A percentile compares a stretch with the other conserved stretches of the same genome.
phyloP scores from a whole-genome alignment of 92 coral and sea anemone species.

The Diadumene lineata region DNA sequence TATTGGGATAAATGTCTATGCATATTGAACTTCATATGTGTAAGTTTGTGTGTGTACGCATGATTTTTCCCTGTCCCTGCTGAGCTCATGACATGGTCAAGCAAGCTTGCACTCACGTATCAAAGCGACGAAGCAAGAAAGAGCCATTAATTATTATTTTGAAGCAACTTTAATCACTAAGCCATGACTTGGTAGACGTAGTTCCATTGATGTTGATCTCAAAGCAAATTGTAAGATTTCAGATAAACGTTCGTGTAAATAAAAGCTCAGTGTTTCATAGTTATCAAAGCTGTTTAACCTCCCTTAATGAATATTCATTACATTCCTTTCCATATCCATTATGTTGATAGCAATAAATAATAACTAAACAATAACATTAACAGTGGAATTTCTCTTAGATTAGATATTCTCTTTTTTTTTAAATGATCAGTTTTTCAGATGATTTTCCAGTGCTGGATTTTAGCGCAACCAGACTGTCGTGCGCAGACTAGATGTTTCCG shows the following conservation, averaged over 20 bases:
- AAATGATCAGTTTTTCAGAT: background rate
- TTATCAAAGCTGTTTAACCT: too few relatives aligned
- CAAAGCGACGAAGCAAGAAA: conserved; percentile 15
- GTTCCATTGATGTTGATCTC: background rate
- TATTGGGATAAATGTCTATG: too few relatives aligned
- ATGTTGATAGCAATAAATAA: too few relatives aligned
- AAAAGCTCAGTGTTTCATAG: too few relatives aligned
- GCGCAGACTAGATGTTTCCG: background rate
- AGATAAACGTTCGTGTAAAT: too few relatives aligned
- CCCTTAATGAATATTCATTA: too few relatives aligned
- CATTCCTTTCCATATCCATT: too few relatives aligned
- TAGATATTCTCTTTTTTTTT: too few relatives aligned
- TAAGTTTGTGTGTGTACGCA: background rate
- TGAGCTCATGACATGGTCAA: background rate
- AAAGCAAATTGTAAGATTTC: too few relatives aligned
- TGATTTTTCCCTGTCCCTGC: background rate
- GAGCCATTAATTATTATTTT: conserved; percentile 1
- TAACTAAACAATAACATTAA: too few relatives aligned
- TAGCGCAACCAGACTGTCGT: too few relatives aligned
- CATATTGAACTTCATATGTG: background rate
- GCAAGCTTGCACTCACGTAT: background rate
- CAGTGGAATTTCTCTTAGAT: too few relatives aligned
- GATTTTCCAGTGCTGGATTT: background rate
- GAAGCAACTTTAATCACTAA: conserved; percentile 17
- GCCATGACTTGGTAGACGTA: conserved; percentile 14